Base-by-base conservation (phyloP, 2,888 invertebrate genomes). In the Fragum sueziense region DNA sequence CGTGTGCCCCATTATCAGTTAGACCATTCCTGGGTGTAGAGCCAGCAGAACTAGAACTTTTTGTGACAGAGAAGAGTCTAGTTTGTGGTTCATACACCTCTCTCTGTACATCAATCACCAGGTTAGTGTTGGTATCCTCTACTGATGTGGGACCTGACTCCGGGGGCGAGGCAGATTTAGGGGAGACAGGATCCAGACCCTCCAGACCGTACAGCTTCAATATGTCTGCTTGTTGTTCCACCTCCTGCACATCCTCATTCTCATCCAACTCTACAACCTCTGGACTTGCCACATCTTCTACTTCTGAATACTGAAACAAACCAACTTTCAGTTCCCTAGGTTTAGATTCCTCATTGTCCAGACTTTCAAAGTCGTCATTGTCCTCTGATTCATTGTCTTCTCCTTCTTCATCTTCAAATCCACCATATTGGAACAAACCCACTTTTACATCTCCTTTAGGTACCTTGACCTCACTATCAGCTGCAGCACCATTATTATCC, bases 21-120 rank as follows among this genome's bases (percentile, higher is more conserved):
- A 4, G 52, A 20, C 62, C 83, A 51, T 72, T 33, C 67, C 80
- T 76, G 31, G 84, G 84, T 27, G 79, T 80, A n/a, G 84, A 84
- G 25, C 80, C 84, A 34, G 47, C 71, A 33, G 80, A 80, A 57
- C 80, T 84, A 65, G 69, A 68, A 52, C 80, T 80, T 34, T 77
- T 68, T 31, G 69, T 83, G 1, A 84, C 74, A 25, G 79, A 80
- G 37, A 84, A 84, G 22, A 69, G 59, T 25, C 80, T 62, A n/a
- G 78, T 74, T 20, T 78, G 80, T 37, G 85, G 82, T 67, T 79
- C 78, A 74, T 82, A 85, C 27, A 80, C 67, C 52, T 85, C 82
- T 65, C 82, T 82, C 31, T 82, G 82, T 27, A 80, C 80, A 74
- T 82, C 85, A 47, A 79, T 31, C n/a, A 80, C 51, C 20, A 37